Conservation (phyloP, 2,797 vertebrate genomes). For the Alca torda region DNA sequence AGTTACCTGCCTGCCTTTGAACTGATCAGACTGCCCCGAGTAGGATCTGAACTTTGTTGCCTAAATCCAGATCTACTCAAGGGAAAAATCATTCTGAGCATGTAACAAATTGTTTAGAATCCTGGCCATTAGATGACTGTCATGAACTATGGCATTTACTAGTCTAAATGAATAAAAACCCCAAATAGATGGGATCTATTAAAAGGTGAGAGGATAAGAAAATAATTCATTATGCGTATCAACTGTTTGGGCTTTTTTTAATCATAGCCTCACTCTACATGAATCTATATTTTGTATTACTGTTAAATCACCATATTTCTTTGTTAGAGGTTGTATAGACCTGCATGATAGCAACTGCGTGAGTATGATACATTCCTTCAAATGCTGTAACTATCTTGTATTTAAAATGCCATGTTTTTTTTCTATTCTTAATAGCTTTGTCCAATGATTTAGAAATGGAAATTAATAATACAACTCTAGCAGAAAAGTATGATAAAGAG, state of each 20-base stretch:
- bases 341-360: background rate
- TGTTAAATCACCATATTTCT: background rate
- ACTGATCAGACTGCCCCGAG: background rate
- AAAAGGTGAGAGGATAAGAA: background rate
- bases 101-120: background rate
- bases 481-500: background rate
- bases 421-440: background rate
- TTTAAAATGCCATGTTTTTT: background rate
- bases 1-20: background rate
- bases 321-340: background rate
- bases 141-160: background rate
- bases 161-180: background rate
- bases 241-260: background rate
- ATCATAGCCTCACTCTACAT: background rate
- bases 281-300: background rate
- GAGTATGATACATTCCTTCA: background rate
- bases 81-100: background rate
- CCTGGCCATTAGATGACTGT: background rate
- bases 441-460: background rate
- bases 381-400: background rate
- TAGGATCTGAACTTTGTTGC: background rate
- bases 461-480: background rate
- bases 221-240: background rate
- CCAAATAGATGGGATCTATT: background rate
- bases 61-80: background rate